phyloP scores from a whole-genome alignment of 2,113 vertebrate genomes.

The Hipposideros armiger region DNA sequence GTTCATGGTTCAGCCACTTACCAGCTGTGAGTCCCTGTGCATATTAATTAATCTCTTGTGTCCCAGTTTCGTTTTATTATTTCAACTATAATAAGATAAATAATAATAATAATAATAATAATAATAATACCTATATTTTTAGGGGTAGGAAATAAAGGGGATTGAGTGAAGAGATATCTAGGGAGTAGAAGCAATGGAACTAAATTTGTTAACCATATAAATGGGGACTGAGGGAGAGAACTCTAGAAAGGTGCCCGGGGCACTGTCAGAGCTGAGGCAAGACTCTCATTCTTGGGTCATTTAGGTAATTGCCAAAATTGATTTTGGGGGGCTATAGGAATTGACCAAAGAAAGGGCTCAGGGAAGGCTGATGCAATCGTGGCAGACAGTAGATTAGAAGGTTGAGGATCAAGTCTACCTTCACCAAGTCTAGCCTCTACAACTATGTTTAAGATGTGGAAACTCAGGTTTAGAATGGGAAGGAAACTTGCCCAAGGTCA shows the following conservation, averaged over 20 bases:
- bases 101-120: not conserved
- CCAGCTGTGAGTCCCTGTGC: not conserved
- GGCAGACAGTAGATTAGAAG: not conserved
- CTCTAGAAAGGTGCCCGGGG: not conserved
- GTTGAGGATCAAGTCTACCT: not conserved
- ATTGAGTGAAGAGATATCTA: not conserved
- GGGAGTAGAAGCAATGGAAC: not conserved
- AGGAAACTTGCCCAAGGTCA: not conserved
- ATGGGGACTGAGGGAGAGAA: not conserved
- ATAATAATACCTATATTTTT: not conserved
- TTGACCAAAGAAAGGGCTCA: not conserved
- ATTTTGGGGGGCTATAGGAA: not conserved
- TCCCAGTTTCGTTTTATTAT: not conserved
- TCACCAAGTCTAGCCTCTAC: not conserved
- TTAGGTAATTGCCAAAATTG: not conserved
- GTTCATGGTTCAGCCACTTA: slow-evolving; percentile 11
- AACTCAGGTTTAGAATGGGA: not conserved
- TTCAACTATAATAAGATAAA: not conserved
- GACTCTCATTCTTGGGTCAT: not conserved
- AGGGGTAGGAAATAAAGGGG: not conserved
- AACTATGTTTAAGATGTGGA: not conserved
- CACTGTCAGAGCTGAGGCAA: not conserved
- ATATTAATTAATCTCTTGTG: slow-evolving; percentile 33
- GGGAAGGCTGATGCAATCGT: not conserved
- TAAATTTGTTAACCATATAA: not conserved